phyloP scores from a whole-genome alignment of 2,797 vertebrate species.

The Agapornis canus region DNA sequence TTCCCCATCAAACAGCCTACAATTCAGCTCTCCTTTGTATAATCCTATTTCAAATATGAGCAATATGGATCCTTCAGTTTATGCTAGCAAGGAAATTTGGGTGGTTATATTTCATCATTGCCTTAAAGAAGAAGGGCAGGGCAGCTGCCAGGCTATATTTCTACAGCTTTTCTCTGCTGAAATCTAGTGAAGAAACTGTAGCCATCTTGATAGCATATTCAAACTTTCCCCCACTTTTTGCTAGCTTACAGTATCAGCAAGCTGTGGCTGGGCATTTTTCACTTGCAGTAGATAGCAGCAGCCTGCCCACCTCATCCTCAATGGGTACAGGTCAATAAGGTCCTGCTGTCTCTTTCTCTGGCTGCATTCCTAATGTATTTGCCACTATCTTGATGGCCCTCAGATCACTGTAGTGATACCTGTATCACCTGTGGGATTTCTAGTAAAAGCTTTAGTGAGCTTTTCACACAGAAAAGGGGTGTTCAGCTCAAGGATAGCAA shows the following conservation, averaged over 20 bases:
- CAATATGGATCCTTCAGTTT: slow-evolving; percentile 20
- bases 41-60: slow-evolving; percentile 34
- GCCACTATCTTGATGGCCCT: background rate
- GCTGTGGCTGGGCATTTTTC: background rate
- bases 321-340: background rate
- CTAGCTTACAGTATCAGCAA: background rate
- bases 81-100: slow-evolving; percentile 10
- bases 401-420: background rate
- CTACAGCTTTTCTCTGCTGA: slow-evolving; percentile 1
- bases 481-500: background rate
- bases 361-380: background rate
- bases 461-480: background rate
- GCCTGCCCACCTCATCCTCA: background rate
- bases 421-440: background rate
- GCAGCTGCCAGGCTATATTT: background rate
- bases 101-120: slow-evolving; percentile 17
- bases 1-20: slow-evolving; percentile 6
- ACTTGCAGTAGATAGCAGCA: background rate
- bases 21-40: slow-evolving; percentile 29
- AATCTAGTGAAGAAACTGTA: slow-evolving; percentile 17
- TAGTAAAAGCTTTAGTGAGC: background rate
- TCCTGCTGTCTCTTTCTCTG: background rate
- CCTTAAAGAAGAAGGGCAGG: slow-evolving; percentile 20
- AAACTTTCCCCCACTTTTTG: background rate
- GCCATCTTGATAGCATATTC: background rate